Conservation (phyloP, 2,113 vertebrate species). For the Festucalex cinctus region DNA sequence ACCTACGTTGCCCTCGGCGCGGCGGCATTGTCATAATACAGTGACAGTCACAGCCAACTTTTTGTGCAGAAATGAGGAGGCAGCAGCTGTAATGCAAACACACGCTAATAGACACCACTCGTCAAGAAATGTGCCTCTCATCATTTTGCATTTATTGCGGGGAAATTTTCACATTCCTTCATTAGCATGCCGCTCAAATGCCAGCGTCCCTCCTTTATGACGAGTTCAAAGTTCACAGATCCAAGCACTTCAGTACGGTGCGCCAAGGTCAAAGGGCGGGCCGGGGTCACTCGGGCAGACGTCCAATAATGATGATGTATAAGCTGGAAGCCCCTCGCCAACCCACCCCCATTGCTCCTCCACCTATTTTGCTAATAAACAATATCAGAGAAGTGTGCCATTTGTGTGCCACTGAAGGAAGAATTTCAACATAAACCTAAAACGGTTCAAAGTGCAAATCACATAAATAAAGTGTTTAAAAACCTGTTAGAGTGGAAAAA, state of each 20-base stretch:
- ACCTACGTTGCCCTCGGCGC: constrained; percentile 48
- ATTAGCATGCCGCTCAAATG: constrained; percentile 35
- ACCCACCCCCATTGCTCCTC: too few relatives aligned
- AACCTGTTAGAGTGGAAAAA: too few relatives aligned
- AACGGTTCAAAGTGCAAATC: too few relatives aligned
- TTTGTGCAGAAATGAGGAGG: background rate
- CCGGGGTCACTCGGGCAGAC: background rate
- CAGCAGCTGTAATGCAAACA: background rate
- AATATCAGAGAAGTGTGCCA: too few relatives aligned
- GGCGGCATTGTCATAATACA: background rate
- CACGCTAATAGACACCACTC: background rate
- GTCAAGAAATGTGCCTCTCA: background rate
- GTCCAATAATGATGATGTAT: constrained; percentile 49
- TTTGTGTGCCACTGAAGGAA: too few relatives aligned
- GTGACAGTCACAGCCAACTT: background rate
- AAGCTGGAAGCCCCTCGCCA: constrained; percentile 23
- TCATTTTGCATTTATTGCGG: background rate
- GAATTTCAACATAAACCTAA: too few relatives aligned
- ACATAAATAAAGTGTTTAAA: too few relatives aligned
- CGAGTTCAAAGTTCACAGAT: constrained; percentile 43
- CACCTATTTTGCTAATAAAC: too few relatives aligned
- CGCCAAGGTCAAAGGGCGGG: constrained; percentile 45
- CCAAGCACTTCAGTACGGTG: constrained; percentile 22
- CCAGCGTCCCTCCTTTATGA: constrained; percentile 44
- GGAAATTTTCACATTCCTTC: constrained; percentile 30